These are phyloP conservation scores for Apostichopus leukothele DNA, from an alignment of 53 echinoderm and acorn worm species.

Conservation along the genomic window DNA sequence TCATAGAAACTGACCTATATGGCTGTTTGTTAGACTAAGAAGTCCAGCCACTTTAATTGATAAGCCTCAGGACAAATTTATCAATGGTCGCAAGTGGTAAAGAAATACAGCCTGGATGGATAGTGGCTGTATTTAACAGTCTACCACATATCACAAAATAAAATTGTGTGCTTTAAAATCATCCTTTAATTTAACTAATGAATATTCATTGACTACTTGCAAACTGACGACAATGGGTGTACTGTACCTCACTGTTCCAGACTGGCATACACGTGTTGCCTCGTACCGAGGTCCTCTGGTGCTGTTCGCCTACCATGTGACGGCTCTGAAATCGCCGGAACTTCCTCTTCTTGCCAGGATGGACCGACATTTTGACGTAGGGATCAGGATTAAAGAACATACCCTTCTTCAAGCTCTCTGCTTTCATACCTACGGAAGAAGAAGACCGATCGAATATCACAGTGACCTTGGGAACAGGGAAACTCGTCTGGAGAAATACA, in stretches of 20 bases:
- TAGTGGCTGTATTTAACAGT: no score
- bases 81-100: no score
- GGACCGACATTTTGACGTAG: constrained; percentile 88
- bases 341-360: constrained; percentile 66
- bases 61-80: no score
- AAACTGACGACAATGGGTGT: neutral
- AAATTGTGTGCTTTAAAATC: no score
- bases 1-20: no score
- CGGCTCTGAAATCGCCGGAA: constrained; percentile 48
- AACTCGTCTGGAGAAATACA: neutral
- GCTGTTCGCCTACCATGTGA: constrained; percentile 63
- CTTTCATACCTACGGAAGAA: constrained; percentile 70
- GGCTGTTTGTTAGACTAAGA: no score
- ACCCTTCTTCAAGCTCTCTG: constrained; percentile 91
- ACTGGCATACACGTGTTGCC: constrained; percentile 96
- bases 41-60: no score
- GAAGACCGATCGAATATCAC: neutral
- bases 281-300: constrained; percentile 79
- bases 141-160: no score
- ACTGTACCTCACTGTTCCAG: constrained; percentile 86
- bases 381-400: constrained; percentile 99
- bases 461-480: neutral
- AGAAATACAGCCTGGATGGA: no score
- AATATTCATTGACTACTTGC: no score
- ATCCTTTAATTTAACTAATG: no score